Base-by-base conservation (phyloP, 2,797 vertebrate genomes). In the Tapera naevia region DNA sequence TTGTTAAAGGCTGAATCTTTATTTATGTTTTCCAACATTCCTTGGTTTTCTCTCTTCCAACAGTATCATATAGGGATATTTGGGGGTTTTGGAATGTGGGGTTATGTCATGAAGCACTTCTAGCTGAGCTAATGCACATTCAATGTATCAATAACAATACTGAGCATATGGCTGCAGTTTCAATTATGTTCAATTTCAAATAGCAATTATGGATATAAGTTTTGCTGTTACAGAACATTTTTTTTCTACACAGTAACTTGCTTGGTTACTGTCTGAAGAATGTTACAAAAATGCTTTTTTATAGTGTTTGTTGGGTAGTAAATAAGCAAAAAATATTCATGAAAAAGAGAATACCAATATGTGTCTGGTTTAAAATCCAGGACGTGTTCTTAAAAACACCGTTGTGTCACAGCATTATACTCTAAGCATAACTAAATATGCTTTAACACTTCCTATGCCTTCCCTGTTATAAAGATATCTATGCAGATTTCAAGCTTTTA, bases 321-420 rank as follows among this genome's bases (percentile, higher is more conserved):
- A 86, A 75, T 65, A 82, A 58, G 10, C 2, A 75, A 78, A 84
- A 27, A 7, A 10, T 7, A 27, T 24, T 61, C 5, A 21, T 21
- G 8, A 24, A 67, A 57, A 67, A 48, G 2, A 22, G 9, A 74
- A 71, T 18, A 33, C 11, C 57, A 54, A 75, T 25, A 4, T 39
- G 37, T 4, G 2, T 54, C 30, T 67, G 13, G 27, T 60, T 79
- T 50, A 81, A 75, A 86, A 69, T 25, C 35, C 19, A 64, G 22
- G 21, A n/a, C 0, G 0, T 27, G 22, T 13, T 30, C 1, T 1
- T 58, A 19, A n/a, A 51, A 51, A 50, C 50, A 25, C 2, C 54
- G 11, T 43, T 7, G 1, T 17, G 18, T 51, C 69, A 56, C n/a
- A 43, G 30, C 8, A 9, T 33, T 57, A 17, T 30, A 33, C 27